Evolutionary conservation across 2,888 invertebrate species (phyloP), one percentile per base, ranked within the genome.

Genomic region (Priapulus caudatus): DNA sequence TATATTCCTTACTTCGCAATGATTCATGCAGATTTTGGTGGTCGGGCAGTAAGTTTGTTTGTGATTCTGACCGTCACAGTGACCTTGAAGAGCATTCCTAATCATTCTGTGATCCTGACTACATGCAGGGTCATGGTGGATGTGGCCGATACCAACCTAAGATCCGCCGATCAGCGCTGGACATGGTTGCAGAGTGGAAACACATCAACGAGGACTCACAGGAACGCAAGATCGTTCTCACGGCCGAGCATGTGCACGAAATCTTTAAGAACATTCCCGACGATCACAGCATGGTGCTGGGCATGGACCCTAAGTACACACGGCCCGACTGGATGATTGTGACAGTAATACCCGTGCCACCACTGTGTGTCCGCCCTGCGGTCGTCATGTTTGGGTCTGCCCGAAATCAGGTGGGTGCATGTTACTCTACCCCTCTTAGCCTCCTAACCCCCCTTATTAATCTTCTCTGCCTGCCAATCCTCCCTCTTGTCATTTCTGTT

Each of bases 311-410:
- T 0, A 90, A 90, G 71, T 91, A 83, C 72, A 90, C 97, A 0
- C 79, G 98, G 48, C 98, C 98, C 3, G 98, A 99, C 75, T 99
- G 98, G 97, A 97, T 99, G 97, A 85, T 99, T 59, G 80, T 92
- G 3, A 95, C 97, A 1, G 93, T 93, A 10, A 72, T 98, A 54
- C 98, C 98, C 0, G 98, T 99, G 0, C 95, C 98, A 1, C 98
- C 98, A 2, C 73, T 98, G 20, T 82, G 88, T 1, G 97, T 98
- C 0, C 79, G 98, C 58, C 98, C 98, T 0, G 95, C 98, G 50
- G 97, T 98, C 3, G 91, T 97, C 4, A 98, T 97, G 89, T 89
- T 89, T 72, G 98, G 98, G n/a, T 89, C 95, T 0, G 97, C 97
- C 0, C 85, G 90, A 69, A 98, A 97, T 79, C 81, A 81, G 72